A percentile compares a stretch with the other conserved stretches of the same genome.
Conservation (phyloP, 1,140 invertebrate species). For the Hypsibius dujardini region DNA sequence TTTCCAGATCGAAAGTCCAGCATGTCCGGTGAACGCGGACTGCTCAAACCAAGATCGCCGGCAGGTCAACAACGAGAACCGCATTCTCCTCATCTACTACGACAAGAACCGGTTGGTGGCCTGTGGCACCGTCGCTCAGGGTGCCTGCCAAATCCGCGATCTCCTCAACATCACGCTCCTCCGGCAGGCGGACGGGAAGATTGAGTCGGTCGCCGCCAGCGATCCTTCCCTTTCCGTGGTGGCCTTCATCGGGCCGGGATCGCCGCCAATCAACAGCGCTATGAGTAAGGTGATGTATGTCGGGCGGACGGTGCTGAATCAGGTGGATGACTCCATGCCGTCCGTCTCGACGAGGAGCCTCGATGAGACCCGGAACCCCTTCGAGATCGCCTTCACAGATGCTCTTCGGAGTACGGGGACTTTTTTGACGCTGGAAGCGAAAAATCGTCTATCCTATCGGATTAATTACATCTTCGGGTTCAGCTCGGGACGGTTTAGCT, state of each 20-base stretch:
- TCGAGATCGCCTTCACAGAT: constrained; percentile 69
- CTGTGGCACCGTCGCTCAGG: constrained; percentile 72
- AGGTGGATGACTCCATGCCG: constrained; percentile 51
- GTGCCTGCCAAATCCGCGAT: constrained; percentile 69
- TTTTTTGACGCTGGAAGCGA: constrained; percentile 24
- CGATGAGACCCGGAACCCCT: constrained; percentile 56
- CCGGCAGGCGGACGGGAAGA: constrained; percentile 44
- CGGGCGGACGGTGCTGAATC: constrained; percentile 53
- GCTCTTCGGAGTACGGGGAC: constrained; percentile 31
- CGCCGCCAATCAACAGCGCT: constrained; percentile 53
- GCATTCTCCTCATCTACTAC: constrained; percentile 84
- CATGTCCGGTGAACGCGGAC: constrained; percentile 55
- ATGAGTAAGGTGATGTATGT: constrained; percentile 71
- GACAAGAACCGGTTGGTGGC: constrained; percentile 71
- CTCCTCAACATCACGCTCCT: constrained; percentile 69
- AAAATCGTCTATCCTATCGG: constrained; percentile 22
- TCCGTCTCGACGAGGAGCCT: constrained; percentile 79
- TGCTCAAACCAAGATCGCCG: constrained; percentile 46
- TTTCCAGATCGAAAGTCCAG: constrained; percentile 55
- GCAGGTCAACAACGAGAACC: constrained; percentile 77
- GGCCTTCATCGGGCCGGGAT: constrained; percentile 85
- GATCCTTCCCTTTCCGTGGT: constrained; percentile 82
- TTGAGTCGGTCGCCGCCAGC: constrained; percentile 80
- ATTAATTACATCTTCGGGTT: constrained; percentile 93
- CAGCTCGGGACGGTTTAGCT: constrained; percentile 81